A percentile compares a stretch with the other conserved stretches of the same genome.
Conservation (phyloP, 2,113 vertebrate genomes). For the Peucedramus taeniatus region DNA sequence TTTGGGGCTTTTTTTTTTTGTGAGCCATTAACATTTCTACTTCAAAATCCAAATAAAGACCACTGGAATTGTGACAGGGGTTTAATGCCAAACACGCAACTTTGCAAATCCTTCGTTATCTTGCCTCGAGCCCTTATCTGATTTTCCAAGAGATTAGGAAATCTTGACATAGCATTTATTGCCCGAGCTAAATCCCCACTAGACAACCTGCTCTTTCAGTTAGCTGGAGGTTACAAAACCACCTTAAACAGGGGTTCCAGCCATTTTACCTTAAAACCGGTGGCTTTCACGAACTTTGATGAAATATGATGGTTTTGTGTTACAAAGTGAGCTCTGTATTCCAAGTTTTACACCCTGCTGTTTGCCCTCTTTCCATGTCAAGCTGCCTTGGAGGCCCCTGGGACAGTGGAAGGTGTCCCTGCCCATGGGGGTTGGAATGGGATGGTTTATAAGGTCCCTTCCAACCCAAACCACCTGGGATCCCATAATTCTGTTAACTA, state of each 20-base stretch:
- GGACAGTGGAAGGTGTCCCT: background rate
- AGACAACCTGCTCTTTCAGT: background rate
- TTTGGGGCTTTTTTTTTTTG: background rate
- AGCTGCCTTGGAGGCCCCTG: background rate
- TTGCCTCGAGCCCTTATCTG: constrained; percentile 22
- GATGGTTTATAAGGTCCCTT: background rate
- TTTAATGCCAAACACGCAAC: background rate
- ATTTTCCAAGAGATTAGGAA: constrained; percentile 56
- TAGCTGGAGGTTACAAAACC: background rate
- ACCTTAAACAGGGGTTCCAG: background rate
- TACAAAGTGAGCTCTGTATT: fast-evolving
- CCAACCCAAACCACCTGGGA: background rate
- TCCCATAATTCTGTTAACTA: background rate
- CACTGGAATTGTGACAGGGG: background rate
- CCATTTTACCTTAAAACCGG: background rate
- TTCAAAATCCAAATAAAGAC: constrained; percentile 10
- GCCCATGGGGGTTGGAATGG: background rate
- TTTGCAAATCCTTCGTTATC: background rate
- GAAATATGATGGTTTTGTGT: fast-evolving
- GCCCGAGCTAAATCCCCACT: background rate
- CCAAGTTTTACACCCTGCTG: background rate
- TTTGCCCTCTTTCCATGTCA: background rate
- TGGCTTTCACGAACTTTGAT: background rate
- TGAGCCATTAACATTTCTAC: background rate
- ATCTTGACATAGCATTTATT: constrained; percentile 33